Percentiles rank a stretch among this genome's conserved stretches.
Conservation (phyloP, 30 jellyfish, hydroid and myxozoan genomes). For the Haliclystus octoradiatus region DNA sequence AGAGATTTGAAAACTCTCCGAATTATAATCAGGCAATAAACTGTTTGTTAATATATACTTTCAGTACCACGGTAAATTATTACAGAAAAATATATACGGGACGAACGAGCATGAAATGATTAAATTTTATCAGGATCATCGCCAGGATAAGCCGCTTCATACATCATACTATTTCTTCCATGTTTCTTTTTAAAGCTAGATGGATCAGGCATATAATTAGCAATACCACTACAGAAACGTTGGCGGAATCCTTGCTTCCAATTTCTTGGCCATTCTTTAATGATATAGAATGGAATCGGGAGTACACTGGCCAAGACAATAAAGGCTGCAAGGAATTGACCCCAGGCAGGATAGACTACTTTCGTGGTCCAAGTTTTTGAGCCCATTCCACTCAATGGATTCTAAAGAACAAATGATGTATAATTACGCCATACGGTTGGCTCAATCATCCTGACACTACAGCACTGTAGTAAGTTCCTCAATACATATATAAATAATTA, state of each 20-base stretch:
- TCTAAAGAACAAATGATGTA: too few species aligned
- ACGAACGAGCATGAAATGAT: too few species aligned
- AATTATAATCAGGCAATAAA: too few species aligned
- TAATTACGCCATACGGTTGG: too few species aligned
- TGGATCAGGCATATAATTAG: conserved; percentile 89
- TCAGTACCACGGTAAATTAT: too few species aligned
- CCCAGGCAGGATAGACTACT: conserved; percentile 74
- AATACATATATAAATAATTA: too few species aligned
- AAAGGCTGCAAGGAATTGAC: conserved; percentile 47
- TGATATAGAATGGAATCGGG: conserved; percentile 60
- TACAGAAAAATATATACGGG: too few species aligned
- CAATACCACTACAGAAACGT: conserved; percentile 61
- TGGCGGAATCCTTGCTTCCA: conserved; percentile 63
- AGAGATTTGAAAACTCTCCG: too few species aligned
- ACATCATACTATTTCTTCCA: conserved; percentile 22
- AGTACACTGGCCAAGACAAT: conserved; percentile 52
- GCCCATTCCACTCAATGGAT: not conserved
- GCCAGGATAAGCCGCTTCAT: conserved; percentile 45
- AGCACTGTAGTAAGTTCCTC: too few species aligned
- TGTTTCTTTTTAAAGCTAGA: conserved; percentile 40
- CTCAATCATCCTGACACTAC: too few species aligned
- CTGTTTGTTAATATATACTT: too few species aligned
- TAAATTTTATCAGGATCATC: conserved; percentile 23
- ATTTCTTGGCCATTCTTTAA: conserved; percentile 68
- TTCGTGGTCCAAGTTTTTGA: conserved; percentile 42